phyloP scores from a whole-genome alignment of 1,140 invertebrate species.

The Ceratitis capitata region DNA sequence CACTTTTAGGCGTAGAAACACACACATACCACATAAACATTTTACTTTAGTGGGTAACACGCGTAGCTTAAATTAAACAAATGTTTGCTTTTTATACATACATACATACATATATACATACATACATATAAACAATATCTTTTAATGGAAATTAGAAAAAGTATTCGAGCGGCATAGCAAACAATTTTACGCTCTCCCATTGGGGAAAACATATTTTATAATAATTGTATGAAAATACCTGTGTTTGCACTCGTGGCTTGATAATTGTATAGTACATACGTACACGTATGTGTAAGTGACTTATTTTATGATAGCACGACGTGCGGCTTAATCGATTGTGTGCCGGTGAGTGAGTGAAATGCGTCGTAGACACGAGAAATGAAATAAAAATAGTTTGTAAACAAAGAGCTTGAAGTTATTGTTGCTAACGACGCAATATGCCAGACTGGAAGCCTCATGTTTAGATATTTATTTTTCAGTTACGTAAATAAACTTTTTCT shows the following conservation, averaged over 20 bases:
- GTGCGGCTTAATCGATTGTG: constrained; percentile 3
- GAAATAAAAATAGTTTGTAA: not conserved
- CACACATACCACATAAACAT: not conserved
- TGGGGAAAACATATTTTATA: not conserved
- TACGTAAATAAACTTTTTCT: not conserved
- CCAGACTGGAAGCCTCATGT: not conserved
- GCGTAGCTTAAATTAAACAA: no score
- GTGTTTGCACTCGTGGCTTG: not conserved
- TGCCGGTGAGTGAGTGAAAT: not conserved
- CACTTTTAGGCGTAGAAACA: not conserved
- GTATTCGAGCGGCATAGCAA: not conserved
- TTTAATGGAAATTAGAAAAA: not conserved
- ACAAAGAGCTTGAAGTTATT: not conserved
- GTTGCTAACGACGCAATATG: not conserved
- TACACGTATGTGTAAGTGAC: no score
- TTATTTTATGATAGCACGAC: not conserved
- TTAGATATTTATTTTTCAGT: not conserved
- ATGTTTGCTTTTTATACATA: not conserved
- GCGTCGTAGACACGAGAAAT: not conserved
- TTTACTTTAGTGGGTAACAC: not conserved
- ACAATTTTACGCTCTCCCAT: not conserved
- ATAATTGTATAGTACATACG: no score
- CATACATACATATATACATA: not conserved
- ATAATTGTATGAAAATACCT: no score
- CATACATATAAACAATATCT: not conserved